These are phyloP conservation scores for Crocallis elinguaria DNA, from an alignment of 2,888 invertebrate genomes.

Conservation along the genomic window DNA sequence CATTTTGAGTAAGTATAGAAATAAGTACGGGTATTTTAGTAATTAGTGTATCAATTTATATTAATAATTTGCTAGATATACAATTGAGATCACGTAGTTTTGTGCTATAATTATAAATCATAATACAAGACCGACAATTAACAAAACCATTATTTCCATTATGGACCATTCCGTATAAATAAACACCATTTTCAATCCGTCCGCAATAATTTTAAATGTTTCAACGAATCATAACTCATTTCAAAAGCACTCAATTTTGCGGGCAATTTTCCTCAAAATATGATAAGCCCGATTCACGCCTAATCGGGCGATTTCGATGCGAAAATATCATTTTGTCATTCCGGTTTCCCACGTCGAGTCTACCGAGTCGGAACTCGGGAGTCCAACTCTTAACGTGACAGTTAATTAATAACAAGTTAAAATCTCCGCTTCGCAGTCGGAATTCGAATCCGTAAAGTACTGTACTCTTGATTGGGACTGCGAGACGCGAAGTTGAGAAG, in stretches of 20 bases:
- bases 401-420: constrained; percentile 69
- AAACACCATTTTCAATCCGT: neutral
- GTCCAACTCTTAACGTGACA: constrained; percentile 44
- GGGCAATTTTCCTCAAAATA: constrained; percentile 42
- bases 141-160: neutral
- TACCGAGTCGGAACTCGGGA: constrained; percentile 10
- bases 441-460: constrained; percentile 54
- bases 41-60: no score
- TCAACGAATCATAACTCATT: constrained; percentile 22
- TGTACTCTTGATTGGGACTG: constrained; percentile 65
- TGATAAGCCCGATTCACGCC: constrained; percentile 51
- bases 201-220: constrained; percentile 6
- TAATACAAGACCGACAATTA: no score
- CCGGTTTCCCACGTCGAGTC: constrained; percentile 47
- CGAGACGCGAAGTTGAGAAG: constrained; percentile 33
- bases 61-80: no score
- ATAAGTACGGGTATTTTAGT: no score
- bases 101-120: no score
- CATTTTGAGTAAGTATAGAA: no score
- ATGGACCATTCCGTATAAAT: neutral
- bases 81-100: no score
- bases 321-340: constrained; percentile 54
- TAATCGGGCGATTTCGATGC: constrained; percentile 46
- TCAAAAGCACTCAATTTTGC: constrained; percentile 33
- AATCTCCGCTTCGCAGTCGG: constrained; percentile 49